These are phyloP conservation scores for Meiosimyza platycephala DNA, from an alignment of 2,888 invertebrate species.

Conservation along the genomic window DNA sequence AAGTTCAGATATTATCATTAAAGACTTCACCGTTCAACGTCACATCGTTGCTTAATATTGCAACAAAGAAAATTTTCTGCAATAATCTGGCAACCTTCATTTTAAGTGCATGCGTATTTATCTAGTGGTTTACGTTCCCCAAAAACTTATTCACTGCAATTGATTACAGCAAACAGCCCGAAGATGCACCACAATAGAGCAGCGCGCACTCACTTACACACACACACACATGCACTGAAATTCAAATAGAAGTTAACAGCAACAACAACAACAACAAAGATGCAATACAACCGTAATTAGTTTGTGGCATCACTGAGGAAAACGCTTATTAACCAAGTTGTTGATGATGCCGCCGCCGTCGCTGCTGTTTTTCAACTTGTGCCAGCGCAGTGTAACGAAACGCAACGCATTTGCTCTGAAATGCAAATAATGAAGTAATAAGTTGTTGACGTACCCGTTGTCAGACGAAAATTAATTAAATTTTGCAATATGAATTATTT, in stretches of 20 bases:
- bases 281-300: slow-evolving; percentile 21
- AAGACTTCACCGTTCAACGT: too few species aligned
- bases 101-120: slow-evolving; percentile 2
- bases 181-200: slow-evolving; percentile 8
- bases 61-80: too few species aligned
- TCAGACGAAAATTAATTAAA: slow-evolving; percentile 31
- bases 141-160: slow-evolving; percentile 15
- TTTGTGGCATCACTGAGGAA: slow-evolving; percentile 27
- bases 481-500: slow-evolving; percentile 23
- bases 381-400: neutral
- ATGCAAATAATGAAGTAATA: slow-evolving; percentile 22
- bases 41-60: too few species aligned
- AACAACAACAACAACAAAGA: neutral
- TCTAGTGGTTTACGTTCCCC: slow-evolving; percentile 7
- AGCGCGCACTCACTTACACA: too few species aligned
- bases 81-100: too few species aligned
- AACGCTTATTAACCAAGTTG: slow-evolving; percentile 25
- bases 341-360: neutral
- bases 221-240: too few species aligned
- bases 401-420: neutral
- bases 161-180: slow-evolving; percentile 27
- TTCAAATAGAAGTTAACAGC: neutral
- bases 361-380: neutral
- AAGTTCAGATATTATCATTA: too few species aligned
- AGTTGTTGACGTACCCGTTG: neutral